Conservation (phyloP, 2,113 vertebrate genomes). For the Tylochromis polylepis region DNA sequence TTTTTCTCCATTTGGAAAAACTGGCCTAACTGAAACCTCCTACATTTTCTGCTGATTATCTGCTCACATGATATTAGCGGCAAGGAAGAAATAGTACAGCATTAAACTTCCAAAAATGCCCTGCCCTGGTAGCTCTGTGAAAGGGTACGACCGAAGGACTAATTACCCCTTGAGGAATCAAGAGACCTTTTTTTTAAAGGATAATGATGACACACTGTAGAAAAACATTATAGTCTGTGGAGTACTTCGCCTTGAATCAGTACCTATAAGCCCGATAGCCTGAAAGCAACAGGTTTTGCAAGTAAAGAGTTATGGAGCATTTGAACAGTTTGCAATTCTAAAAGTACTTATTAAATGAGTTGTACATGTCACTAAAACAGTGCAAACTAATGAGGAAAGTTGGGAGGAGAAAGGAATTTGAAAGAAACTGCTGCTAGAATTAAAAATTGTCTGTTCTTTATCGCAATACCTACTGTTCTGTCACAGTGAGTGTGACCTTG, state of each 20-base stretch:
- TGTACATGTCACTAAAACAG: not conserved
- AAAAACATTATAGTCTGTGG: not conserved
- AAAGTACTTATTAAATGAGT: not conserved
- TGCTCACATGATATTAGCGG: constrained; percentile 1
- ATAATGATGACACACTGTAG: not conserved
- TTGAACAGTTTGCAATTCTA: not conserved
- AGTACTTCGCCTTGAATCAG: not conserved
- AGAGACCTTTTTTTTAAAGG: not conserved
- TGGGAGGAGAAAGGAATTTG: not conserved
- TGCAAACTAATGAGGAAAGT: not conserved
- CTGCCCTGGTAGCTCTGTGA: not conserved
- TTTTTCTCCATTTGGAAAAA: not conserved
- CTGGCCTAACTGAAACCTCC: not conserved
- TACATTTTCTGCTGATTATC: constrained; percentile 5
- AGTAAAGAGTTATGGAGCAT: not conserved
- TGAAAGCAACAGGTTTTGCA: not conserved
- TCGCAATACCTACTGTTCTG: not conserved
- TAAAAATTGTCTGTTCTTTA: not conserved
- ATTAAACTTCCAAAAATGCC: not conserved
- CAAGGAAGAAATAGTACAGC: not conserved
- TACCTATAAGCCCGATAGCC: not conserved
- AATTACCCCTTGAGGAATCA: constrained; percentile 21
- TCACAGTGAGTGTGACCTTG: not conserved
- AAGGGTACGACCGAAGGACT: not conserved
- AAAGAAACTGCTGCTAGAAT: not conserved